phyloP scores from a whole-genome alignment of 2,888 invertebrate species.

The Vesta saturnalis region DNA sequence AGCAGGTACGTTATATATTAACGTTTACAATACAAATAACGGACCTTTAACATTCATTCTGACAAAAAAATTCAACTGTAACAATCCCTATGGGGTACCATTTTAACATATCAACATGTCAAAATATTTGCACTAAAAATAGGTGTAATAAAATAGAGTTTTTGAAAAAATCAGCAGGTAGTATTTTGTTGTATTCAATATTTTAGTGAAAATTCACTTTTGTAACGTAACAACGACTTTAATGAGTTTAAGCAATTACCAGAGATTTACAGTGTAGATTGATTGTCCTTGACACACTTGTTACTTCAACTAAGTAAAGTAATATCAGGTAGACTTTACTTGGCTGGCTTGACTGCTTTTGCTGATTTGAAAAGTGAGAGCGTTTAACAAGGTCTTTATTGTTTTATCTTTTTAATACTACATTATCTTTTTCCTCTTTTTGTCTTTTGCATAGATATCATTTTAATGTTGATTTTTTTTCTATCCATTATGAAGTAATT shows the following conservation, averaged over 20 bases:
- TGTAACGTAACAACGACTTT: constrained; percentile 31
- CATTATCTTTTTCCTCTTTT: constrained; percentile 21
- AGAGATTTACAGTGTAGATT: constrained; percentile 46
- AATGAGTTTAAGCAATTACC: constrained; percentile 46
- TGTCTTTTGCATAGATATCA: too few species aligned
- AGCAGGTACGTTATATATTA: constrained; percentile 10
- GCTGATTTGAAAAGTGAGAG: constrained; percentile 47
- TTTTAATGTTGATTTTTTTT: too few species aligned
- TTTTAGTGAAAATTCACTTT: constrained; percentile 25
- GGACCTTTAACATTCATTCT: not conserved
- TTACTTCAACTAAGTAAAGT: constrained; percentile 33
- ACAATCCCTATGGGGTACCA: constrained; percentile 27
- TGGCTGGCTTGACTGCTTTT: constrained; percentile 18
- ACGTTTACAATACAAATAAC: constrained; percentile 14
- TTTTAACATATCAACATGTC: constrained; percentile 23
- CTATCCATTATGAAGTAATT: too few species aligned
- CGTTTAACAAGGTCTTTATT: constrained; percentile 37
- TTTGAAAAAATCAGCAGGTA: not conserved
- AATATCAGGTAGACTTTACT: constrained; percentile 30
- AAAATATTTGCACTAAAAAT: constrained; percentile 30
- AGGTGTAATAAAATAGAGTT: too few species aligned
- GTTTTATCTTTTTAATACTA: constrained; percentile 31
- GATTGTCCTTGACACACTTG: constrained; percentile 51
- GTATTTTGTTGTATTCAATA: constrained; percentile 21
- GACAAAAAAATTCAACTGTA: too few species aligned